Evolutionary conservation across 2,797 vertebrate genomes (phyloP).

Genomic region (Labroides dimidiatus): DNA sequence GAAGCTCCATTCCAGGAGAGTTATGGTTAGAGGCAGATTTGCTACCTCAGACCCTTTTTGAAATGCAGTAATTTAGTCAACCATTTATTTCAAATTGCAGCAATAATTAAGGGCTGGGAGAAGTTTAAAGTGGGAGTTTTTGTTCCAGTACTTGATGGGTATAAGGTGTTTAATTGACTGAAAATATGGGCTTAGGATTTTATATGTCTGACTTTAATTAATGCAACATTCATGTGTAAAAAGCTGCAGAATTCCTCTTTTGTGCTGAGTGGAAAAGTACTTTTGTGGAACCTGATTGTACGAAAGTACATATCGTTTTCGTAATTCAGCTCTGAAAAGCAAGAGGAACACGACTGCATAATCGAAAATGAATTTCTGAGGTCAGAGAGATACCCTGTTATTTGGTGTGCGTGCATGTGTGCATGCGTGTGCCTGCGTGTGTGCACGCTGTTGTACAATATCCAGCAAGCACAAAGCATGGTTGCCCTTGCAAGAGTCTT

Average conservation of each 20-base stretch:
- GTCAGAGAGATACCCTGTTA: constrained; percentile 5
- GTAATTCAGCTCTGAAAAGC: not conserved
- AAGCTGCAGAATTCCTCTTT: not conserved
- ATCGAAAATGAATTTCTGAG: constrained; percentile 18
- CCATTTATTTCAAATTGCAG: constrained; percentile 65
- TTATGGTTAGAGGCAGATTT: constrained; percentile 65
- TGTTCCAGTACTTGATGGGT: constrained; percentile 32
- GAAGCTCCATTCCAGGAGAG: constrained; percentile 58
- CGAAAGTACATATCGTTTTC: not conserved
- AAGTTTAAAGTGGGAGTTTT: constrained; percentile 37
- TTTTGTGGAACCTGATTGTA: constrained; percentile 15
- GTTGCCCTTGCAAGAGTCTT: constrained; percentile 32
- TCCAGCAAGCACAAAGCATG: constrained; percentile 16
- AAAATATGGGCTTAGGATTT: constrained; percentile 32
- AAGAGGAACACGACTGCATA: not conserved
- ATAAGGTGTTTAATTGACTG: constrained; percentile 49
- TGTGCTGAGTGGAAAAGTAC: not conserved
- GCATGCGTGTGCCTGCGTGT: not conserved
- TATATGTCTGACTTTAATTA: constrained; percentile 34
- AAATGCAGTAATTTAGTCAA: constrained; percentile 64
- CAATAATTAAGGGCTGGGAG: constrained; percentile 64
- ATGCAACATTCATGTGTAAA: constrained; percentile 17
- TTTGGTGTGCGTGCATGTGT: not conserved
- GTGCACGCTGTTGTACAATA: constrained; percentile 7
- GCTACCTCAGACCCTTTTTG: constrained; percentile 57